Evolutionary conservation across 2,797 vertebrate species (phyloP), one percentile per base, ranked within the genome.

Genomic region (Sebastes flavidus): DNA sequence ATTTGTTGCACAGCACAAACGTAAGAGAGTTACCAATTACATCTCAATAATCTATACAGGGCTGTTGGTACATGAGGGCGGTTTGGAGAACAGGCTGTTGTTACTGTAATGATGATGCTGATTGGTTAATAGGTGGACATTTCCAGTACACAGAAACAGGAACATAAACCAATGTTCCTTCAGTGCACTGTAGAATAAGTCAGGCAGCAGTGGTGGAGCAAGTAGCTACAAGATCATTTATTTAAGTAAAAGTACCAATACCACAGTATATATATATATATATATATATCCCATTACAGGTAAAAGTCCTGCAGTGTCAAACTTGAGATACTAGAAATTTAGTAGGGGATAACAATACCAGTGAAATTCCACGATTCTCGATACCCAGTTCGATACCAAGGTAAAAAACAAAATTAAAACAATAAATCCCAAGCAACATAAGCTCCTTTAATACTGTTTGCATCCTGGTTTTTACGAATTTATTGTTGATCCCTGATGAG

Each of bases 51-150:
- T 80, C 14, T 72, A 54, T 75, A 52, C 24, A 52, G 30, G 38
- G 32, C 54, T 18, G 68, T 49, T n/a, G 7, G 25, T 36, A 30
- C 18, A 49, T 20, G 56, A 71, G 25, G 67, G 65, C 49, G 52
- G 58, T 76, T 83, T 67, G 55, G 5, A 74, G 27, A 68, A 55
- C 60, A 81, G 62, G 49, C 42, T 25, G 49, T 72, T 2, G 14
- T 82, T 58, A 59, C 46, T 36, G 22, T 77, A 42, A 58, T 74
- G 62, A 29, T 56, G 34, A 54, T 56, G 59, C 30, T 65, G 24
- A 65, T 65, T 56, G 46, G 61, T 82, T 85, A 25, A 74, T 65
- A 54, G 29, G 36, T 71, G 42, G 36, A 54, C 30, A 38, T 42
- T 55, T 14, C 24, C 24, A 30, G 71, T 20, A 65, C 61, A 56